These are phyloP conservation scores for Nasua narica DNA, from an alignment of 2,797 vertebrate genomes.

Conservation along the genomic window DNA sequence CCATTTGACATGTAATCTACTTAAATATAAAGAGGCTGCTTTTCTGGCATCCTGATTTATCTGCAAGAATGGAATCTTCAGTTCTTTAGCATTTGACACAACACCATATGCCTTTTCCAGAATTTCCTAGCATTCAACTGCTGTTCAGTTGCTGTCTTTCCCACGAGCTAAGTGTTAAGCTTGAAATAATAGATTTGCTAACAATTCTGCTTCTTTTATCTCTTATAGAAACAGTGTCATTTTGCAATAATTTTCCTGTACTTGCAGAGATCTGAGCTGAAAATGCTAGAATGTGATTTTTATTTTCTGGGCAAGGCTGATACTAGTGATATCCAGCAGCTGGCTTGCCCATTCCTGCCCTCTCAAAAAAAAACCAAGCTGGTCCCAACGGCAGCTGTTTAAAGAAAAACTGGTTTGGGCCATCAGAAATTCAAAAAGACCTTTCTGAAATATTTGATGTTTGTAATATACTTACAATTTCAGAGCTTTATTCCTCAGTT, in stretches of 20 bases:
- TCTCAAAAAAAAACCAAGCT: background rate
- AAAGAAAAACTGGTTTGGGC: background rate
- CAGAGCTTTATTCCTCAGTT: background rate
- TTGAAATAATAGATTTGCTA: slow-evolving; percentile 73
- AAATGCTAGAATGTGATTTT: slow-evolving; percentile 50
- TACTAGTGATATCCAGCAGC: background rate
- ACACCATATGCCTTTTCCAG: slow-evolving; percentile 77
- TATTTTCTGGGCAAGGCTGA: slow-evolving; percentile 21
- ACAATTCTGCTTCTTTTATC: slow-evolving; percentile 65
- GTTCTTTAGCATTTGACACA: slow-evolving; percentile 75
- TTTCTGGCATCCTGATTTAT: slow-evolving; percentile 50
- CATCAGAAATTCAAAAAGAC: background rate
- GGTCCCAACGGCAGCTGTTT: background rate
- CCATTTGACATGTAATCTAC: slow-evolving; percentile 39
- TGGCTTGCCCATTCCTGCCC: background rate
- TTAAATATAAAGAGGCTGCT: slow-evolving; percentile 52
- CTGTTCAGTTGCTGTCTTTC: slow-evolving; percentile 75
- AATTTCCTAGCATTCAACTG: slow-evolving; percentile 72
- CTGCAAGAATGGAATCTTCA: slow-evolving; percentile 74
- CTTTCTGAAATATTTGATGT: background rate
- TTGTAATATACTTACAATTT: slow-evolving; percentile 12
- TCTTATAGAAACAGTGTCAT: slow-evolving; percentile 42
- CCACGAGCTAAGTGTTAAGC: slow-evolving; percentile 66
- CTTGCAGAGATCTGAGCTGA: background rate
- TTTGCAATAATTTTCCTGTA: slow-evolving; percentile 49